Conservation (phyloP, 2,797 vertebrate species). For the Apogon hyalosoma region DNA sequence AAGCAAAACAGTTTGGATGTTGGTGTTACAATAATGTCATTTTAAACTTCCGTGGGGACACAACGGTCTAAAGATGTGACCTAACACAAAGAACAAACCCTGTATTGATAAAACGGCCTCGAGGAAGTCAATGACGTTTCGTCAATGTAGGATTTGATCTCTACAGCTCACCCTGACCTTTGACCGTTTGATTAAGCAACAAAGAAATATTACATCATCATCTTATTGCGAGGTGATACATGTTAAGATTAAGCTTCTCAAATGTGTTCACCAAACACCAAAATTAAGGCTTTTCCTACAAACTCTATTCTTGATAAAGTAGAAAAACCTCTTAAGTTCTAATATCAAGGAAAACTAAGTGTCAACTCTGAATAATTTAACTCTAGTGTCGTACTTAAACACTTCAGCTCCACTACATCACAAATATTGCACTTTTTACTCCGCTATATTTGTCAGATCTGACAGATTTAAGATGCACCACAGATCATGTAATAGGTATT, state of each 20-base stretch:
- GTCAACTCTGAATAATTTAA: too few relatives aligned
- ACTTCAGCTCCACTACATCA: too few relatives aligned
- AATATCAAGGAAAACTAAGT: not conserved
- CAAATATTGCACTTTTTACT: too few relatives aligned
- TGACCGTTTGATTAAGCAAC: not conserved
- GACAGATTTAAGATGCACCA: too few relatives aligned
- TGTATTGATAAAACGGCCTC: not conserved
- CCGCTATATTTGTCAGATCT: too few relatives aligned
- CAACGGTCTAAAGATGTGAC: not conserved
- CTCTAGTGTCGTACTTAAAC: too few relatives aligned
- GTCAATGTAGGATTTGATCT: not conserved
- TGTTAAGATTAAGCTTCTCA: not conserved
- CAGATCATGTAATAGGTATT: too few relatives aligned
- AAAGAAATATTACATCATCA: not conserved
- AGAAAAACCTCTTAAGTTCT: not conserved
- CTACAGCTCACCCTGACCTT: not conserved
- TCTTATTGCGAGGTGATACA: not conserved
- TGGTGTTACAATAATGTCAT: not conserved
- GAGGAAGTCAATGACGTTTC: not conserved
- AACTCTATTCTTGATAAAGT: not conserved
- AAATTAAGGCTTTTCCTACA: not conserved
- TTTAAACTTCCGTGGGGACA: not conserved
- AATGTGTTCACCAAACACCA: not conserved
- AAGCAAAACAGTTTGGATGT: not conserved
- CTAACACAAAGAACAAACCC: not conserved